Evolutionary conservation across 2,797 vertebrate species (phyloP).

Genomic region (Acrocephalus scirpaceus): DNA sequence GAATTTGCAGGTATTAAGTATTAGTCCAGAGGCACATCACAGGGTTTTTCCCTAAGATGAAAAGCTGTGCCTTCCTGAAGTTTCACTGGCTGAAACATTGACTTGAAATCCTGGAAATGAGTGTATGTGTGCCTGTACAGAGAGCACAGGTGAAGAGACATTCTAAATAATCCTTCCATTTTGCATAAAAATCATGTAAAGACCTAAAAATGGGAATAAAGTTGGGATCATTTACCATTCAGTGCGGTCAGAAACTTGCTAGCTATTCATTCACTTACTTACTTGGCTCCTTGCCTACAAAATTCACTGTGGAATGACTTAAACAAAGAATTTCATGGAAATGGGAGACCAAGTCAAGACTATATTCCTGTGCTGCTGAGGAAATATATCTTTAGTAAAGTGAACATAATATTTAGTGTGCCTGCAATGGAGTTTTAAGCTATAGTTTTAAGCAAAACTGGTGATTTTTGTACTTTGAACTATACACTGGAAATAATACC

Average conservation of each 20-base stretch:
- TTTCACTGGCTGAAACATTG: not conserved
- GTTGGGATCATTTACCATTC: not conserved
- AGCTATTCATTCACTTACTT: not conserved
- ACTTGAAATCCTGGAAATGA: not conserved
- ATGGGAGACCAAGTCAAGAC: not conserved
- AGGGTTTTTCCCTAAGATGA: not conserved
- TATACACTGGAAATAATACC: conserved; percentile 4
- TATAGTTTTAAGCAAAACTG: not conserved
- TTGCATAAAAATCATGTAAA: conserved; percentile 3
- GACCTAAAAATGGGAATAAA: not conserved
- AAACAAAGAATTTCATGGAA: not conserved
- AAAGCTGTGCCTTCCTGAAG: not conserved
- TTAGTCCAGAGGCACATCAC: not conserved
- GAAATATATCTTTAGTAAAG: not conserved
- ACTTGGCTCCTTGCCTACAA: not conserved
- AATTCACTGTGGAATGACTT: not conserved
- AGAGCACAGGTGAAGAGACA: not conserved
- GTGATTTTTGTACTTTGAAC: conserved; percentile 19
- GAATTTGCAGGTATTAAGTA: not conserved
- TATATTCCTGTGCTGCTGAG: not conserved
- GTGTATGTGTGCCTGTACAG: too few relatives aligned
- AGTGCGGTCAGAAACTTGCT: not conserved
- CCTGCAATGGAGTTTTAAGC: not conserved
- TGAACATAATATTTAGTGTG: not conserved
- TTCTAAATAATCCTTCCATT: not conserved